A percentile compares a stretch with the other conserved stretches of the same genome.
These are phyloP conservation scores for Troides oblongomaculatus DNA, from an alignment of 2,888 invertebrate species.

Conservation along the genomic window DNA sequence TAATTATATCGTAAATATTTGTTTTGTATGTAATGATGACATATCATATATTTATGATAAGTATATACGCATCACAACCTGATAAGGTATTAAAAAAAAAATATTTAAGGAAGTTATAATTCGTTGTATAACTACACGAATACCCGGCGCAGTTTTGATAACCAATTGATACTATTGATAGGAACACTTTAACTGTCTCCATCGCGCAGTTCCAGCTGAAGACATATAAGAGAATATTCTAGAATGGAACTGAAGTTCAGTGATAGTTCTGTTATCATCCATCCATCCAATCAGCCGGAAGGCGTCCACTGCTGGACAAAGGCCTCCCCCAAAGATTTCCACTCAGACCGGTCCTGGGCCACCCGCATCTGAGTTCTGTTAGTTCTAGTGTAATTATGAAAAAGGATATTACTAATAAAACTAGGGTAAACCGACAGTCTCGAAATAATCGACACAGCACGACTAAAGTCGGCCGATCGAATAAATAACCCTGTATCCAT, in stretches of 20 bases:
- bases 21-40: neutral
- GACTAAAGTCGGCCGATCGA: conserved; percentile 39
- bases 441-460: conserved; percentile 42
- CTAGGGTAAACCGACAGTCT: conserved; percentile 65
- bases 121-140: conserved; percentile 31
- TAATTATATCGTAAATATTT: conserved; percentile 6
- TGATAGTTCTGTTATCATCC: too few species aligned
- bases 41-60: neutral
- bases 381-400: too few species aligned
- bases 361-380: too few species aligned
- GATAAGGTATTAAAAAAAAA: neutral
- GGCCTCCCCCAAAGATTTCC: too few species aligned
- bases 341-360: too few species aligned
- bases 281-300: too few species aligned
- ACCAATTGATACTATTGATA: conserved; percentile 28
- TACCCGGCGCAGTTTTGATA: conserved; percentile 29
- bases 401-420: conserved; percentile 23
- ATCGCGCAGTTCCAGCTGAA: neutral
- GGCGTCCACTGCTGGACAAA: too few species aligned
- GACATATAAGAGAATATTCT: too few species aligned
- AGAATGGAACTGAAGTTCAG: too few species aligned
- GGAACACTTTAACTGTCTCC: conserved; percentile 11
- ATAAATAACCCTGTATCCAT: conserved; percentile 45
- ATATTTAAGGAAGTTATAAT: conserved; percentile 31
- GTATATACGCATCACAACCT: conserved; percentile 9